phyloP scores from a whole-genome alignment of 2,888 invertebrate species.

The Carcina quercana region DNA sequence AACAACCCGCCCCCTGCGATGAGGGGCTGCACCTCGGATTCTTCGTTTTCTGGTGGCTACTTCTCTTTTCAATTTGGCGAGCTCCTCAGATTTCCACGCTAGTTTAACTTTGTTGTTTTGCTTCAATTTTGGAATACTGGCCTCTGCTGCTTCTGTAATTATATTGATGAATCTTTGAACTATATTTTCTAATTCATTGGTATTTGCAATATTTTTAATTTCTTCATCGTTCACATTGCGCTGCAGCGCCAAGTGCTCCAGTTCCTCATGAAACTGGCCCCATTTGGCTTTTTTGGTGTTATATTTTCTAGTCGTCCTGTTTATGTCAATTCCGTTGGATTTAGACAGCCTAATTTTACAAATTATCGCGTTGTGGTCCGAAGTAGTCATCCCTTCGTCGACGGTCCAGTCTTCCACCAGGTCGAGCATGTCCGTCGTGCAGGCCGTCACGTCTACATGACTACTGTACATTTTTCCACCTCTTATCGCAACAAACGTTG shows the following conservation, averaged over 20 bases:
- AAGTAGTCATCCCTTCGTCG: conserved; percentile 1
- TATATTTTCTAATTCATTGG: too few relatives aligned
- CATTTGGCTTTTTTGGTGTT: conserved; percentile 8
- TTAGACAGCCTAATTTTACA: conserved; percentile 1
- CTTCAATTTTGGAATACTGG: too few relatives aligned
- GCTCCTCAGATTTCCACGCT: conserved; percentile 4
- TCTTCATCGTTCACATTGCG: too few relatives aligned
- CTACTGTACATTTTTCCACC: conserved; percentile 11
- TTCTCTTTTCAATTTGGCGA: neutral
- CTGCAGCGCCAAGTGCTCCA: neutral
- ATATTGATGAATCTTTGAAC: too few relatives aligned
- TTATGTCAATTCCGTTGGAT: neutral
- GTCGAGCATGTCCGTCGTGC: conserved; percentile 3
- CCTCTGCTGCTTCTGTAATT: too few relatives aligned
- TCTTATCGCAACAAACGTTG: conserved; percentile 11
- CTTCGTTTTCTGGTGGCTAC: neutral
- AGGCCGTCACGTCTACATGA: conserved; percentile 11
- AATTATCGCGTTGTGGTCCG: conserved; percentile 9
- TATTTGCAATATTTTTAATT: too few relatives aligned
- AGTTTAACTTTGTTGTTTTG: too few relatives aligned
- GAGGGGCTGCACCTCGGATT: neutral
- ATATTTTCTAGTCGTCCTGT: conserved; percentile 5
- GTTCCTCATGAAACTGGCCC: conserved; percentile 5
- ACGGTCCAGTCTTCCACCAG: conserved; percentile 7
- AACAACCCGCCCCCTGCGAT: neutral